Conservation (phyloP, 2,888 invertebrate species). For the Caenorhabditis sp. region DNA sequence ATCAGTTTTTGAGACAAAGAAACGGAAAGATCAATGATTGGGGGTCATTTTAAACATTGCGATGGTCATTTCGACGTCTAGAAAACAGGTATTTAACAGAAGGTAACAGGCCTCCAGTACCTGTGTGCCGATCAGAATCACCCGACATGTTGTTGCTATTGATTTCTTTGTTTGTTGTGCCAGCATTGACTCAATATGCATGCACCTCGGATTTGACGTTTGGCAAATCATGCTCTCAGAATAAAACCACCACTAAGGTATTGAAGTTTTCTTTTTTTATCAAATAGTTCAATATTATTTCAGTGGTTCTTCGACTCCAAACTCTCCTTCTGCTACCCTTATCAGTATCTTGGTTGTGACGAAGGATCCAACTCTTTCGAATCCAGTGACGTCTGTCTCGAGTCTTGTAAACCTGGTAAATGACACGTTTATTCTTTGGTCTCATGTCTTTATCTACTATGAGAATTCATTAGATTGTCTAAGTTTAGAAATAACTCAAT, state of each 20-base stretch:
- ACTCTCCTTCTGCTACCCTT: slow-evolving; percentile 52
- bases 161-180: not conserved
- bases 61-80: slow-evolving; percentile 31
- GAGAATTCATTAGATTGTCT: not conserved
- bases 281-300: too few relatives aligned
- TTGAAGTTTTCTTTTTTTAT: not conserved
- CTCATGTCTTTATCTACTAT: not conserved
- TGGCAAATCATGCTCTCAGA: slow-evolving; percentile 42
- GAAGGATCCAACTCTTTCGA: slow-evolving; percentile 57
- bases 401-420: slow-evolving; percentile 58
- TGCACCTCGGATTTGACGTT: slow-evolving; percentile 25
- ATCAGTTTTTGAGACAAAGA: slow-evolving; percentile 42
- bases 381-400: slow-evolving; percentile 47
- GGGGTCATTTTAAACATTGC: slow-evolving; percentile 57
- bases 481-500: slow-evolving; percentile 18
- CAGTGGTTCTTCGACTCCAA: slow-evolving; percentile 58
- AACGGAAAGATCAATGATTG: slow-evolving; percentile 24
- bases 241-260: slow-evolving; percentile 45
- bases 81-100: slow-evolving; percentile 34
- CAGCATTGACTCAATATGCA: not conserved
- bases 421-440: not conserved
- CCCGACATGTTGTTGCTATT: slow-evolving; percentile 7
- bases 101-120: slow-evolving; percentile 4
- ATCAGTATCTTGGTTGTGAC: slow-evolving; percentile 57
- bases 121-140: slow-evolving; percentile 3